These are phyloP conservation scores for Ectropis crepuscularia DNA, from an alignment of 2,888 invertebrate species.

Conservation along the genomic window DNA sequence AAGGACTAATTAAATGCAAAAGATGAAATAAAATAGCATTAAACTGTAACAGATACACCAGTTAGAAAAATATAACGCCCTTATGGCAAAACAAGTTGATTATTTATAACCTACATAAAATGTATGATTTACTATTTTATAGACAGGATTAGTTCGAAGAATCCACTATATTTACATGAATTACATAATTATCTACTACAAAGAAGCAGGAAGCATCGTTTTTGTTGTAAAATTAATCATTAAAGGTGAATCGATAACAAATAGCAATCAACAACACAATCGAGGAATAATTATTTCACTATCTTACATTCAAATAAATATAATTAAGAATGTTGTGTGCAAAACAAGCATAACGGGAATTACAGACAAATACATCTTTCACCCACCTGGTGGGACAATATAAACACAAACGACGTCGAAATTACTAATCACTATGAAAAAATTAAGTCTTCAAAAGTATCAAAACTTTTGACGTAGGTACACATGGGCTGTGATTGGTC, in stretches of 20 bases:
- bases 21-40: background rate
- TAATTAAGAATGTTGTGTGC: constrained; percentile 61
- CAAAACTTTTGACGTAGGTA: too few relatives aligned
- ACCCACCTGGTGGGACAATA: too few relatives aligned
- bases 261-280: constrained; percentile 45
- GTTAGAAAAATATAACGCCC: constrained; percentile 24
- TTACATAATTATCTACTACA: constrained; percentile 11
- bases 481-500: too few relatives aligned
- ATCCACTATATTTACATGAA: constrained; percentile 26
- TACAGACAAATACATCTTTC: constrained; percentile 13
- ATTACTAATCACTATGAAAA: too few relatives aligned
- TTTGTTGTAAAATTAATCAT: constrained; percentile 43
- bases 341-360: constrained; percentile 50
- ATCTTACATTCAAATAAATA: constrained; percentile 44
- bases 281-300: constrained; percentile 33
- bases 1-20: constrained; percentile 12
- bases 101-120: constrained; percentile 12
- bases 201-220: constrained; percentile 40
- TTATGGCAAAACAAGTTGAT: constrained; percentile 27
- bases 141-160: constrained; percentile 11
- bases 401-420: too few relatives aligned
- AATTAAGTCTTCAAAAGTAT: too few relatives aligned
- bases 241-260: constrained; percentile 63
- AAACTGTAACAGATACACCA: constrained; percentile 10
- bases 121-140: constrained; percentile 7